Evolutionary conservation across 2,888 invertebrate species (phyloP).

Genomic region (Cataglyphis livida): DNA sequence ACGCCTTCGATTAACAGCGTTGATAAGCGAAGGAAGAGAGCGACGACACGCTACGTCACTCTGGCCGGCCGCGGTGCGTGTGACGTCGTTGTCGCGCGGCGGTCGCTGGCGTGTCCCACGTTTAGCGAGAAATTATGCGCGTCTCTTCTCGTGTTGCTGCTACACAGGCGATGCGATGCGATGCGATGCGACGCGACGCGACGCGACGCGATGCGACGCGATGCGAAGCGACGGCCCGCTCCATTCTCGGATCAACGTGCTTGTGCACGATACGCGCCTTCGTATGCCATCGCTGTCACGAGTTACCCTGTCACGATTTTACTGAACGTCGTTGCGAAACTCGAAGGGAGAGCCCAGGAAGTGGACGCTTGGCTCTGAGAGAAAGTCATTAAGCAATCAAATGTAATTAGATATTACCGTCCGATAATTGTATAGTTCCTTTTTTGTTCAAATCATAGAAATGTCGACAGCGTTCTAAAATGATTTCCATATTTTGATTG

Average conservation of each 20-base stretch:
- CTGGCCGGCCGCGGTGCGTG: conserved; percentile 15
- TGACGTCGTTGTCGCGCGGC: conserved; percentile 63
- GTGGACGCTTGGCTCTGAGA: not conserved
- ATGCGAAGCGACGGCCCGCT: too few relatives aligned
- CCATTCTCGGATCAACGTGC: too few relatives aligned
- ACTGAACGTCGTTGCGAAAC: conserved; percentile 3
- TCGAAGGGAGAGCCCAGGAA: not conserved
- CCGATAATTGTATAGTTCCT: not conserved
- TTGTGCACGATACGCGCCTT: not conserved
- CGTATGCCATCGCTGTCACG: not conserved
- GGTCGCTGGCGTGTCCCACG: conserved; percentile 30
- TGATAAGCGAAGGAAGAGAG: conserved; percentile 60
- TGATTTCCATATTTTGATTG: not conserved
- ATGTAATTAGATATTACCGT: not conserved
- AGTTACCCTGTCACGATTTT: not conserved
- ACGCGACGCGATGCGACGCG: too few relatives aligned
- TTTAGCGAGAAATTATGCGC: conserved; percentile 68
- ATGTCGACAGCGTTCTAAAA: not conserved
- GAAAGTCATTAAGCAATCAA: not conserved
- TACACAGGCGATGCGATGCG: too few relatives aligned
- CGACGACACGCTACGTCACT: conserved; percentile 70
- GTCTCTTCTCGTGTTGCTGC: not conserved
- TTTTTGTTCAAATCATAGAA: not conserved
- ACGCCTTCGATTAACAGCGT: conserved; percentile 60
- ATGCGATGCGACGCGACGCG: too few relatives aligned